Evolutionary conservation across 2,113 vertebrate genomes (phyloP).

Genomic region (Tachysurus fulvidraco): DNA sequence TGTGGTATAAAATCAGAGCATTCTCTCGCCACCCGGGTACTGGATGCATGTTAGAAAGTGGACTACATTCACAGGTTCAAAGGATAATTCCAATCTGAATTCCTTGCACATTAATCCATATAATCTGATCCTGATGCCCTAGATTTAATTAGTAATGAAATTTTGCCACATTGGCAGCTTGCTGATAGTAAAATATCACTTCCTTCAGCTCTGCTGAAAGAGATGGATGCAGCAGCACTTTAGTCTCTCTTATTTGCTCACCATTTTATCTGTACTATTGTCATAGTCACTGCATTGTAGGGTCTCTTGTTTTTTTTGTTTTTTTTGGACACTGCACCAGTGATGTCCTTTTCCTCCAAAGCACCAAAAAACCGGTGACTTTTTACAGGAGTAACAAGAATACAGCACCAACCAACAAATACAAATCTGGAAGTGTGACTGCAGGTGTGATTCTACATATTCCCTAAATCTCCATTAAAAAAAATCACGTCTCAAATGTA

Average conservation of each 20-base stretch:
- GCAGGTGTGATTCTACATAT: background rate
- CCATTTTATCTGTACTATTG: background rate
- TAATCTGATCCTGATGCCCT: no score
- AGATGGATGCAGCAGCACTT: background rate
- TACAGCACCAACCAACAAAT: no score
- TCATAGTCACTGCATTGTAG: background rate
- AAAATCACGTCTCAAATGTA: background rate
- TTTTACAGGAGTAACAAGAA: no score
- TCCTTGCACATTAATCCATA: background rate
- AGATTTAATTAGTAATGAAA: background rate
- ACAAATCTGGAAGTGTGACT: background rate
- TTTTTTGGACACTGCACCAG: background rate
- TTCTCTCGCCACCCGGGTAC: constrained; percentile 17
- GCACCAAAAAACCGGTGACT: no score
- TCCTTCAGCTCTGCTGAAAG: background rate
- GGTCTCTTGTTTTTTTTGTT: no score
- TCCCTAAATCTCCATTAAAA: background rate
- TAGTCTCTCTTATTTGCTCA: background rate
- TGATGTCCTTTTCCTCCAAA: no score
- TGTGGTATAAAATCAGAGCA: constrained; percentile 20
- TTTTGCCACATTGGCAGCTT: background rate
- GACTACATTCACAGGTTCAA: background rate
- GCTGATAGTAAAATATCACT: background rate
- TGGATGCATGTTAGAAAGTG: background rate
- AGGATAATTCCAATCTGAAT: no score